Evolutionary conservation across 2,888 invertebrate genomes (phyloP).

Genomic region (Loripinus fragilis): DNA sequence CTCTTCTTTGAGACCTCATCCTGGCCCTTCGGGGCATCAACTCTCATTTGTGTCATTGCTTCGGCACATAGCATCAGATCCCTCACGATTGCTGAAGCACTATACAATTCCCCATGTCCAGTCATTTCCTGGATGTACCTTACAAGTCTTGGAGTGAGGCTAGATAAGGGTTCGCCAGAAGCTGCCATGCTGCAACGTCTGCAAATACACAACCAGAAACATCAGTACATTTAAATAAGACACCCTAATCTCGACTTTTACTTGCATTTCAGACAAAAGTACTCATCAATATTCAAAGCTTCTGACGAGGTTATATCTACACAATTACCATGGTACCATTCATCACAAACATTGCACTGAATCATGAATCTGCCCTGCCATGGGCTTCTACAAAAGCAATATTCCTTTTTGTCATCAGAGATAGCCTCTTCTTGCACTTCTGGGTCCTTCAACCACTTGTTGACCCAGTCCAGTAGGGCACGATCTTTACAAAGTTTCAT

Average conservation of each 20-base stretch:
- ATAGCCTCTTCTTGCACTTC: neutral
- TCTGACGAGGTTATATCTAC: neutral
- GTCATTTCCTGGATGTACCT: no score
- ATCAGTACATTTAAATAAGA: neutral
- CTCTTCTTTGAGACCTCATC: neutral
- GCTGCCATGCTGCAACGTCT: constrained; percentile 2
- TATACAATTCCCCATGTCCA: neutral
- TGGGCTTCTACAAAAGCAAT: no score
- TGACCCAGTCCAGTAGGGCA: neutral
- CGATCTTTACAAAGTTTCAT: constrained; percentile 2
- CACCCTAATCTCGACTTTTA: neutral
- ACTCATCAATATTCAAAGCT: no score
- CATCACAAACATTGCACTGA: neutral
- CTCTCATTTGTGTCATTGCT: neutral
- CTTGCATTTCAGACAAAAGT: neutral
- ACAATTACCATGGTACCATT: constrained; percentile 8
- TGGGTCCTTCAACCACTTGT: neutral
- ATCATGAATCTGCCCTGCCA: no score
- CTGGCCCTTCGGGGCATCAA: neutral
- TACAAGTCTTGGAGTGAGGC: neutral
- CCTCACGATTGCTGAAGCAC: neutral
- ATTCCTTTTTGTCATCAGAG: neutral
- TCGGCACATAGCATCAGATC: no score
- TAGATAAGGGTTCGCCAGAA: neutral
- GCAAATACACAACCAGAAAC: neutral